Conservation (phyloP, 2,797 vertebrate species). For the Pampus argenteus region DNA sequence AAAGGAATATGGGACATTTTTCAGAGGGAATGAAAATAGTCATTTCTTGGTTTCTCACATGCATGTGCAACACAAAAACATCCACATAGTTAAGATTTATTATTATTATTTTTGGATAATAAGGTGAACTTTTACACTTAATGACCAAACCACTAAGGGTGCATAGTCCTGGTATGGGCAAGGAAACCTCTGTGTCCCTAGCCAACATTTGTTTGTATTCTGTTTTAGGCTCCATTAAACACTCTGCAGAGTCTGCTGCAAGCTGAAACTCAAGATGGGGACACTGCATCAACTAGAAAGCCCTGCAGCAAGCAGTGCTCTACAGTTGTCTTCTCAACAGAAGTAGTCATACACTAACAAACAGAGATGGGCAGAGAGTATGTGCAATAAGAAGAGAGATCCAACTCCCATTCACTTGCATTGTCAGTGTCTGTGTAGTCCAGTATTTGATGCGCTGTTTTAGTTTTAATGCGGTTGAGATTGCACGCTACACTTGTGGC, state of each 20-base stretch:
- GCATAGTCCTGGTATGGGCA: not conserved
- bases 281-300: conserved; percentile 56
- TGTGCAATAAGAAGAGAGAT: conserved; percentile 23
- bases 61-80: not conserved
- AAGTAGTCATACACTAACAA: conserved; percentile 46
- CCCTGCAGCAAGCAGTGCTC: conserved; percentile 48
- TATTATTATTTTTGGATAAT: conserved; percentile 4
- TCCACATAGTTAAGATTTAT: not conserved
- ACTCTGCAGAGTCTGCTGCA: conserved; percentile 6
- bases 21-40: not conserved
- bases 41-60: not conserved
- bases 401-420: conserved; percentile 41
- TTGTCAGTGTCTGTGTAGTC: conserved; percentile 18
- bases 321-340: conserved; percentile 40
- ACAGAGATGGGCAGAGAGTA: conserved; percentile 25
- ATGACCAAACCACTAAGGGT: not conserved
- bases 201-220: conserved; percentile 42
- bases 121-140: not conserved
- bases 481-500: not conserved
- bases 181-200: conserved; percentile 5
- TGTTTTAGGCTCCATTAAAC: conserved; percentile 42
- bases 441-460: conserved; percentile 9
- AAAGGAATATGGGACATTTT: not conserved
- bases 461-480: conserved; percentile 19
- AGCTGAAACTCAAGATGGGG: conserved; percentile 29